phyloP scores from a whole-genome alignment of 2,113 vertebrate genomes.

The Cnemophilus loriae region DNA sequence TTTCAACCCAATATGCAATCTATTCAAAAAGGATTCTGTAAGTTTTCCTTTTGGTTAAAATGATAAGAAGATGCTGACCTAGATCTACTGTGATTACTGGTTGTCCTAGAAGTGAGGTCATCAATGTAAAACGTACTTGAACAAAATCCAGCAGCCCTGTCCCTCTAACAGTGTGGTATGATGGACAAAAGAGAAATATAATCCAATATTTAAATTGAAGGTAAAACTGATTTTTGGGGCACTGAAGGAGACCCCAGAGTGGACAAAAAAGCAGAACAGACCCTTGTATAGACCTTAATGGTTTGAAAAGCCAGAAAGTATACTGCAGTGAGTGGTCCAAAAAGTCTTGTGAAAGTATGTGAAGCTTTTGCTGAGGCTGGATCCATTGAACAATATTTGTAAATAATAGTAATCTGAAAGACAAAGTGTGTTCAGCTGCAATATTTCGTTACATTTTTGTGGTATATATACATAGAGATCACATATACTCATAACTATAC shows the following conservation, averaged over 20 bases:
- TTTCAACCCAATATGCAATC: background rate
- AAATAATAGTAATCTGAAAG: background rate
- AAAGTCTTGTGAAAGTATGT: background rate
- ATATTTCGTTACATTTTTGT: background rate
- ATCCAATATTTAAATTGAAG: background rate
- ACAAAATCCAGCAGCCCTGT: background rate
- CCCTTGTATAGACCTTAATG: background rate
- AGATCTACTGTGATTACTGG: background rate
- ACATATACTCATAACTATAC: background rate
- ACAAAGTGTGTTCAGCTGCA: background rate
- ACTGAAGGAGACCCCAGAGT: background rate
- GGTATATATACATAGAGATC: fast-evolving
- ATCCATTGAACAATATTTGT: background rate
- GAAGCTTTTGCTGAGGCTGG: background rate
- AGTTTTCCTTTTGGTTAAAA: background rate
- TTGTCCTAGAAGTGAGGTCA: background rate
- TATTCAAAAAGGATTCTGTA: background rate
- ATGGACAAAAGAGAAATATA: background rate
- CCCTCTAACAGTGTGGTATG: background rate
- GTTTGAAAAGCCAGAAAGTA: background rate
- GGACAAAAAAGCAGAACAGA: background rate
- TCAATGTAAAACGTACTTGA: background rate
- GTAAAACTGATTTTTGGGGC: background rate
- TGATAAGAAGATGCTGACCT: background rate
- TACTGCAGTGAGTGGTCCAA: background rate